Conservation (phyloP, 2,888 invertebrate genomes). For the Xanthorhoe designata region DNA sequence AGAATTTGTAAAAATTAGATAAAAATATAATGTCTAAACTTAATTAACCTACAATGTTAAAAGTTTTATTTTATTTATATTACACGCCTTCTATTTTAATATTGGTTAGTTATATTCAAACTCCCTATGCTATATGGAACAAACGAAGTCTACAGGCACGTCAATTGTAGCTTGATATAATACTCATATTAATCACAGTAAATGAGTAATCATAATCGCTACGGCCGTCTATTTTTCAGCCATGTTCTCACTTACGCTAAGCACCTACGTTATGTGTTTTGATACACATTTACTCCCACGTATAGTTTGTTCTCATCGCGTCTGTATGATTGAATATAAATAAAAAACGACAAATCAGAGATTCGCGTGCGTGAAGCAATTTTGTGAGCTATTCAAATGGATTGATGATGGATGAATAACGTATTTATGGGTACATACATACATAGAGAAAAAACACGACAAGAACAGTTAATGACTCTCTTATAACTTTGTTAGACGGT, state of each 20-base stretch:
- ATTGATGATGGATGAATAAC: slow-evolving; percentile 61
- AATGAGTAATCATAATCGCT: slow-evolving; percentile 6
- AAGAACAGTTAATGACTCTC: slow-evolving; percentile 37
- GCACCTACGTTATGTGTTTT: slow-evolving; percentile 27
- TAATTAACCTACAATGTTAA: neutral
- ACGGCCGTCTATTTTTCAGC: slow-evolving; percentile 18
- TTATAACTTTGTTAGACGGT: slow-evolving; percentile 9
- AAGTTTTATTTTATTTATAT: too few relatives aligned
- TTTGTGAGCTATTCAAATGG: slow-evolving; percentile 63
- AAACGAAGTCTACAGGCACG: too few relatives aligned
- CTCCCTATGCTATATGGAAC: too few relatives aligned
- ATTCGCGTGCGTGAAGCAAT: slow-evolving; percentile 70
- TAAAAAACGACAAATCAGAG: slow-evolving; percentile 60
- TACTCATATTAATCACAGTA: neutral
- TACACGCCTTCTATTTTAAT: too few relatives aligned
- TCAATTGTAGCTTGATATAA: too few relatives aligned
- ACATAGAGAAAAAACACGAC: slow-evolving; percentile 29
- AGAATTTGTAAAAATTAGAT: neutral
- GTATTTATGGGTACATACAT: slow-evolving; percentile 13
- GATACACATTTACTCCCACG: slow-evolving; percentile 29
- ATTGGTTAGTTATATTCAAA: too few relatives aligned
- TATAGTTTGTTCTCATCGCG: slow-evolving; percentile 39
- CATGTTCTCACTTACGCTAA: slow-evolving; percentile 27
- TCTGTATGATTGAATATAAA: slow-evolving; percentile 48
- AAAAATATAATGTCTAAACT: neutral